phyloP scores from a whole-genome alignment of 2,797 vertebrate genomes.

The Galaxias olidus region DNA sequence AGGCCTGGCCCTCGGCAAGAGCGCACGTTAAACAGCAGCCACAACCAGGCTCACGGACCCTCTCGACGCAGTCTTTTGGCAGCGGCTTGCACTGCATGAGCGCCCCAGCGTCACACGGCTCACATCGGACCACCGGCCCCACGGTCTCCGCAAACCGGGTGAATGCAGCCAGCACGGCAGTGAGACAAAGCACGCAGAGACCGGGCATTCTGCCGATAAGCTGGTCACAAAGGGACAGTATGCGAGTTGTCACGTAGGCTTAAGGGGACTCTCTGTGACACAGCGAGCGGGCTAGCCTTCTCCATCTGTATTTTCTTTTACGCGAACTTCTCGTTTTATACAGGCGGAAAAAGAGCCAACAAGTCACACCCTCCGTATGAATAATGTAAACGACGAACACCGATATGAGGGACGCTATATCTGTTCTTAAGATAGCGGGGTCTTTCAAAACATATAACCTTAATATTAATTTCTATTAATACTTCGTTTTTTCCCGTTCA shows the following conservation, averaged over 20 bases:
- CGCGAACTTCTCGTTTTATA: conserved; percentile 85
- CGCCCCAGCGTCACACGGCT: conserved; percentile 84
- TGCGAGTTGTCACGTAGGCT: conserved; percentile 67
- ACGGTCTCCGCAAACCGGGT: conserved; percentile 70
- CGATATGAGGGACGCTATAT: conserved; percentile 67
- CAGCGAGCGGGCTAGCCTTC: conserved; percentile 67
- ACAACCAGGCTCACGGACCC: conserved; percentile 88
- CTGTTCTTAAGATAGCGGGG: conserved; percentile 34
- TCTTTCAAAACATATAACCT: conserved; percentile 9
- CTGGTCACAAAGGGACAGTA: conserved; percentile 65
- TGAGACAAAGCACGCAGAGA: conserved; percentile 77
- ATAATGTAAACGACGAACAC: conserved; percentile 79
- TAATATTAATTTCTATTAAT: conserved; percentile 9
- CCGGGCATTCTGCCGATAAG: conserved; percentile 77
- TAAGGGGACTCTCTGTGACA: conserved; percentile 66
- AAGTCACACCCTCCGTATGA: conserved; percentile 84
- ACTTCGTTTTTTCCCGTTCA: not conserved
- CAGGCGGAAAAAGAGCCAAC: conserved; percentile 70
- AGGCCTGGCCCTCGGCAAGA: conserved; percentile 76
- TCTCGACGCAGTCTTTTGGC: conserved; percentile 80
- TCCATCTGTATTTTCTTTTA: conserved; percentile 75
- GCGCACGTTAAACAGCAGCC: conserved; percentile 95
- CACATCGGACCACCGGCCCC: conserved; percentile 90
- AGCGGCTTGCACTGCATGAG: conserved; percentile 85
- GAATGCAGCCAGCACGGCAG: conserved; percentile 73